phyloP scores from a whole-genome alignment of 2,888 invertebrate genomes.

The Vanessa cardui region DNA sequence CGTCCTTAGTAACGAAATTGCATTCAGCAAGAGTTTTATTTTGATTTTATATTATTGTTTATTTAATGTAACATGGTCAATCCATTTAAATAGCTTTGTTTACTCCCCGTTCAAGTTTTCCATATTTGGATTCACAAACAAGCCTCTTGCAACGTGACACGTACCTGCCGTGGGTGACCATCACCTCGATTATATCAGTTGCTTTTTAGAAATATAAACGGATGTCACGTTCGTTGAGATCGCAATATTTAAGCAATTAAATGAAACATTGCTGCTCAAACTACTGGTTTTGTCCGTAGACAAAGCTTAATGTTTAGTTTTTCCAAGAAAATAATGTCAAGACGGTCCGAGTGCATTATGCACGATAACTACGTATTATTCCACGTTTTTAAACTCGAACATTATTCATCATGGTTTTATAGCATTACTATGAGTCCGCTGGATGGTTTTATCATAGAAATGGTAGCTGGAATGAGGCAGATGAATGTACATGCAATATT shows the following conservation, averaged over 20 bases:
- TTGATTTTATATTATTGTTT: not conserved
- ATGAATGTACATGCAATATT: slow-evolving; percentile 47
- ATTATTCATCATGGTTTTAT: slow-evolving; percentile 24
- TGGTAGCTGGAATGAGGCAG: slow-evolving; percentile 27
- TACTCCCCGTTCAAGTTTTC: slow-evolving; percentile 48
- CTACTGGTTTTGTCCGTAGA: slow-evolving; percentile 26
- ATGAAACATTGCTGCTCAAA: slow-evolving; percentile 20
- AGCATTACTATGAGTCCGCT: slow-evolving; percentile 19
- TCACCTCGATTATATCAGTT: slow-evolving; percentile 56
- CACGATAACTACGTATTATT: slow-evolving; percentile 18
- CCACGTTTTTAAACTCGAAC: slow-evolving; percentile 23
- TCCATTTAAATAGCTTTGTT: slow-evolving; percentile 51
- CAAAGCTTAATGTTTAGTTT: slow-evolving; percentile 18
- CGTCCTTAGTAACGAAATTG: no score
- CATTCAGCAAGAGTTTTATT: not conserved
- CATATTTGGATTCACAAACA: slow-evolving; percentile 63
- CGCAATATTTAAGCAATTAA: slow-evolving; percentile 39
- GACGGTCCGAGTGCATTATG: slow-evolving; percentile 17
- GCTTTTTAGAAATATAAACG: slow-evolving; percentile 58
- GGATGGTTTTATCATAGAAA: slow-evolving; percentile 36
- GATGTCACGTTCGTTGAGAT: slow-evolving; percentile 63
- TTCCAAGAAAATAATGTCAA: slow-evolving; percentile 16
- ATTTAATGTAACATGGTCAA: not conserved
- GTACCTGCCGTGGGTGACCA: slow-evolving; percentile 68
- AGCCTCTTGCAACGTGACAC: slow-evolving; percentile 64